A percentile compares a stretch with the other conserved stretches of the same genome.
phyloP scores from a whole-genome alignment of 2,888 invertebrate species.

The Geophilus truncorum region DNA sequence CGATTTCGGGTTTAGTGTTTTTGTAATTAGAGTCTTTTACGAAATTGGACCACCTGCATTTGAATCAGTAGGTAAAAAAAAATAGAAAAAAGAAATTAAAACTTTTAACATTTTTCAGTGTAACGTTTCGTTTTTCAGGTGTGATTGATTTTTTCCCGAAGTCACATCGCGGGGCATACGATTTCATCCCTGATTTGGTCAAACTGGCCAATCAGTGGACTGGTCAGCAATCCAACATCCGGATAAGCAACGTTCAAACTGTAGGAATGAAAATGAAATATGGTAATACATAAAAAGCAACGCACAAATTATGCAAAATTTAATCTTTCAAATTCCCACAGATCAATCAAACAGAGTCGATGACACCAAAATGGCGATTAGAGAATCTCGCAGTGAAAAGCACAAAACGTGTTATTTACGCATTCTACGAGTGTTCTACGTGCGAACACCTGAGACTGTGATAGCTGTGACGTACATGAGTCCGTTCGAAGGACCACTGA shows the following conservation, averaged over 20 bases:
- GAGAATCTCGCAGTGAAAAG: neutral
- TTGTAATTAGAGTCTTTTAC: constrained; percentile 30
- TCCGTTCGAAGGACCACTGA: neutral
- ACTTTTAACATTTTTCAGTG: too few relatives aligned
- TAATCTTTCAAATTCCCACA: neutral
- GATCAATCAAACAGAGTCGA: constrained; percentile 7
- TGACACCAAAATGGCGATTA: constrained; percentile 28
- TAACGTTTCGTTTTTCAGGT: neutral
- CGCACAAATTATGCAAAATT: neutral
- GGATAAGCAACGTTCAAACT: constrained; percentile 17
- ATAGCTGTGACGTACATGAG: neutral
- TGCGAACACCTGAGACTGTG: neutral
- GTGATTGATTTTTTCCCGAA: constrained; percentile 25
- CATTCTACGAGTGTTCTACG: constrained; percentile 1
- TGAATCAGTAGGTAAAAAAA: constrained; percentile 20
- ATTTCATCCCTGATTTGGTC: neutral
- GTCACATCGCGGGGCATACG: neutral
- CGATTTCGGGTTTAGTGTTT: constrained; percentile 30
- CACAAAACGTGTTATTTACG: neutral
- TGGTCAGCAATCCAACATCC: neutral
- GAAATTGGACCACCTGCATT: neutral
- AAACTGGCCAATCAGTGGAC: neutral
- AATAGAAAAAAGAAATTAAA: neutral
- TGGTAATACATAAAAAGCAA: too few relatives aligned
- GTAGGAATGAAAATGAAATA: constrained; percentile 22